Evolutionary conservation across 2,797 vertebrate genomes (phyloP), one percentile per base, ranked within the genome.

Genomic region (Falco biarmicus): DNA sequence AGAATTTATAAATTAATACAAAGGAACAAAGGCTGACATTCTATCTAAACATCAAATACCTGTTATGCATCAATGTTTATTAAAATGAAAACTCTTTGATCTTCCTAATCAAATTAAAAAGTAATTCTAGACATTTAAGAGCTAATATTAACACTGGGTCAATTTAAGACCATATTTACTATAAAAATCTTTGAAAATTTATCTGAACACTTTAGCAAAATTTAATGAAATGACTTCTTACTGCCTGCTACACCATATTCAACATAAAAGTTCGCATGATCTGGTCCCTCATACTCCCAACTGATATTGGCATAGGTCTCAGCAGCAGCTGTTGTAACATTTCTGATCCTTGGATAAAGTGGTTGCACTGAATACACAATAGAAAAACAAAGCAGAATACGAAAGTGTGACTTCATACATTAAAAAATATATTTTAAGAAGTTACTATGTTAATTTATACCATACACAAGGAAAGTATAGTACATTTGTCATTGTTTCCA

Each of bases 201-300:
- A 88, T 94, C 89, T 95, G 95, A 96, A 94, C 63, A 95, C 87
- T 95, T 82, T 59, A 96, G 79, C 84, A 92, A 82, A 90, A 91
- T 97, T 97, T 91, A 98, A 97, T 89, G 92, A 98, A 98, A 97
- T 90, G 51, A 95, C 94, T 97, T 98, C 99, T 99, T 99, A 99
- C 99, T 99, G 99, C 99, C 98, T 96, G 98, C 97, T 98, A 98
- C 98, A 98, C 98, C 98, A 98, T 99, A 99, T 98, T 99, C 99
- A 99, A 99, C 97, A 98, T 98, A 99, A 98, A 99, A 96, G 97
- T 98, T 99, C 97, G 98, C 98, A 97, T 96, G 97, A 98, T 99
- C 98, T 96, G 98, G 98, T 98, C 99, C 99, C 98, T 98, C 98
- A 99, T 99, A 99, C 91, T 99, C 98, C 99, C 99, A 99, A 99